phyloP scores from a whole-genome alignment of 1,140 invertebrate species.

The Chrysopa pallens region DNA sequence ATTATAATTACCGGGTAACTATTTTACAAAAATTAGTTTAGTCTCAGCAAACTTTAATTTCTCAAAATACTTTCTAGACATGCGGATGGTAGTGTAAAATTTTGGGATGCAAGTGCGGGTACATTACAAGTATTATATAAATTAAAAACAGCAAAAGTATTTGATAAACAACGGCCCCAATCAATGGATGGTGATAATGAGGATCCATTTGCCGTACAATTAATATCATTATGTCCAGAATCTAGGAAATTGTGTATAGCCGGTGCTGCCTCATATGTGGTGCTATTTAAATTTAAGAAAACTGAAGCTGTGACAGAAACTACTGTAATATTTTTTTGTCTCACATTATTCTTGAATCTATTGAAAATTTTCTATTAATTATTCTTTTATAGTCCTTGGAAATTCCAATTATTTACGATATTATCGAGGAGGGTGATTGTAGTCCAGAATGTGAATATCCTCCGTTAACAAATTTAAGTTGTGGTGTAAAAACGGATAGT shows the following conservation, averaged over 20 bases:
- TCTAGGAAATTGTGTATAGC: conserved; percentile 78
- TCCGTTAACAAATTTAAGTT: conserved; percentile 28
- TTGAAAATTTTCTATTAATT: not conserved
- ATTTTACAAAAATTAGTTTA: not conserved
- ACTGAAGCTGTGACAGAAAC: conserved; percentile 71
- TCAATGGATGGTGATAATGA: conserved; percentile 42
- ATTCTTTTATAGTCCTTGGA: conserved; percentile 56
- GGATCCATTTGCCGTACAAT: conserved; percentile 85
- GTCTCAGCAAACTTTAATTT: no score
- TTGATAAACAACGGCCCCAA: conserved; percentile 48
- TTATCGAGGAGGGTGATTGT: conserved; percentile 55
- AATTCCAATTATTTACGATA: conserved; percentile 72
- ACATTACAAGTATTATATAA: conserved; percentile 92
- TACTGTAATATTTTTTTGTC: conserved; percentile 30
- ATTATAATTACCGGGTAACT: conserved; percentile 83
- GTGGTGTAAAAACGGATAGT: conserved; percentile 27
- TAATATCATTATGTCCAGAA: conserved; percentile 83
- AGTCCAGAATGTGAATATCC: conserved; percentile 64
- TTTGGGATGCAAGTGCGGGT: conserved; percentile 92
- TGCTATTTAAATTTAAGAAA: conserved; percentile 91
- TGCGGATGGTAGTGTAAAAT: conserved; percentile 90
- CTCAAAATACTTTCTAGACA: conserved; percentile 42
- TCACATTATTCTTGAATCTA: not conserved
- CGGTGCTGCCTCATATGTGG: conserved; percentile 78
- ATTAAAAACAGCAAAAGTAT: conserved; percentile 90